These are phyloP conservation scores for Listronotus bonariensis DNA, from an alignment of 1,140 invertebrate genomes.

Conservation along the genomic window DNA sequence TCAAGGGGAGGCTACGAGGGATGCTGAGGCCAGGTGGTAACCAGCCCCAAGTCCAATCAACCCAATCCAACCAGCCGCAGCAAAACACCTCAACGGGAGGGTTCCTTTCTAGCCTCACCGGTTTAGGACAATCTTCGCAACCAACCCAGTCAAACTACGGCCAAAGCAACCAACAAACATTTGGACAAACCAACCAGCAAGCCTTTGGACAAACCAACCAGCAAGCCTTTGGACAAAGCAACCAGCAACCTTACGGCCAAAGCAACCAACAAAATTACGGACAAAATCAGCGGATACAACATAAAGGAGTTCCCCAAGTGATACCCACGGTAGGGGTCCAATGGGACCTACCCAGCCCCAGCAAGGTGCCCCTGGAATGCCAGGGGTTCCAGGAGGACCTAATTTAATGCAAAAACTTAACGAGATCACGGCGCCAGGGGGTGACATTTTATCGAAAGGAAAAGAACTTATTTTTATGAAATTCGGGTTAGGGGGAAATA, in stretches of 20 bases:
- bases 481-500: conserved; percentile 82
- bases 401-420: conserved; percentile 82
- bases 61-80: conserved; percentile 29
- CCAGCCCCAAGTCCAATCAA: conserved; percentile 42
- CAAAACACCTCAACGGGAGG: conserved; percentile 34
- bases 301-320: conserved; percentile 64
- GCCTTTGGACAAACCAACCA: conserved; percentile 35
- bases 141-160: conserved; percentile 15
- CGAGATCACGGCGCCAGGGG: conserved; percentile 79
- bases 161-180: conserved; percentile 37
- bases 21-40: conserved; percentile 57
- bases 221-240: conserved; percentile 23
- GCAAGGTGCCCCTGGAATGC: conserved; percentile 55
- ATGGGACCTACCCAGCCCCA: conserved; percentile 53
- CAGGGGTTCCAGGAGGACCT: conserved; percentile 59
- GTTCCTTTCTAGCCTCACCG: conserved; percentile 47
- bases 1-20: conserved; percentile 55
- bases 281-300: conserved; percentile 47
- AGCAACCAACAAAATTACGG: conserved; percentile 39
- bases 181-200: conserved; percentile 43
- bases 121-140: conserved; percentile 43
- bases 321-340: conserved; percentile 59
- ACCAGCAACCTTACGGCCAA: conserved; percentile 43
- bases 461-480: conserved; percentile 91
- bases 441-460: conserved; percentile 84